These are phyloP conservation scores for Pseudochromis fuscus DNA, from an alignment of 2,797 vertebrate genomes.

Conservation along the genomic window DNA sequence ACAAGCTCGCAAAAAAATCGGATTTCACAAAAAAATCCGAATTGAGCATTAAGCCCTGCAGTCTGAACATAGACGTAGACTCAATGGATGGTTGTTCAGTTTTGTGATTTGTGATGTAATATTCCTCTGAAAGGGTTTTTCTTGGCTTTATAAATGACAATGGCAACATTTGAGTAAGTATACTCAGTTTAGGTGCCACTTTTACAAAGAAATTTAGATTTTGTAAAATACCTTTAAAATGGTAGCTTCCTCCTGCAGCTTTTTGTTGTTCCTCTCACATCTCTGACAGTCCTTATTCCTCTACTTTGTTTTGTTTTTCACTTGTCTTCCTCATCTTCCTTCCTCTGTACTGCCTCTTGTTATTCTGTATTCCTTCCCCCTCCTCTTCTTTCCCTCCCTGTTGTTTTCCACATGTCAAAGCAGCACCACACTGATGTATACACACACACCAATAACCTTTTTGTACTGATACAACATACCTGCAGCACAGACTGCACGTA, in stretches of 20 bases:
- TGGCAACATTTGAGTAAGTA: too few species aligned
- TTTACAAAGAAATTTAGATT: not conserved
- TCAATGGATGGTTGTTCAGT: too few species aligned
- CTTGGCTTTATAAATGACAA: too few species aligned
- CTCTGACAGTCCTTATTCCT: too few species aligned
- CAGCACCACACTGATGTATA: not conserved
- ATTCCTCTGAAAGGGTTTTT: too few species aligned
- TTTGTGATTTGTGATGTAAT: too few species aligned
- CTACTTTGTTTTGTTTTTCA: not conserved
- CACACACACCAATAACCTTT: constrained; percentile 9
- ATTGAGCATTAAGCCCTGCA: too few species aligned
- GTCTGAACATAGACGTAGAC: too few species aligned
- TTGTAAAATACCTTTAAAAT: not conserved
- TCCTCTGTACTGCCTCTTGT: not conserved
- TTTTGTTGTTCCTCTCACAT: not conserved
- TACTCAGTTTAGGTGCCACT: too few species aligned
- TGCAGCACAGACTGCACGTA: not conserved
- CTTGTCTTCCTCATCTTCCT: not conserved
- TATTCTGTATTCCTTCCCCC: not conserved
- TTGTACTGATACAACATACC: not conserved
- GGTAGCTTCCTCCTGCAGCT: too few species aligned
- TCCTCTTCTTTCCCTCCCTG: constrained; percentile 16
- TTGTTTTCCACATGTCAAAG: constrained; percentile 39
- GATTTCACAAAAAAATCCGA: too few species aligned
- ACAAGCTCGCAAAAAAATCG: too few species aligned